Base-by-base conservation (phyloP, 1,140 invertebrate genomes). In the Neocloeon triangulifer region DNA sequence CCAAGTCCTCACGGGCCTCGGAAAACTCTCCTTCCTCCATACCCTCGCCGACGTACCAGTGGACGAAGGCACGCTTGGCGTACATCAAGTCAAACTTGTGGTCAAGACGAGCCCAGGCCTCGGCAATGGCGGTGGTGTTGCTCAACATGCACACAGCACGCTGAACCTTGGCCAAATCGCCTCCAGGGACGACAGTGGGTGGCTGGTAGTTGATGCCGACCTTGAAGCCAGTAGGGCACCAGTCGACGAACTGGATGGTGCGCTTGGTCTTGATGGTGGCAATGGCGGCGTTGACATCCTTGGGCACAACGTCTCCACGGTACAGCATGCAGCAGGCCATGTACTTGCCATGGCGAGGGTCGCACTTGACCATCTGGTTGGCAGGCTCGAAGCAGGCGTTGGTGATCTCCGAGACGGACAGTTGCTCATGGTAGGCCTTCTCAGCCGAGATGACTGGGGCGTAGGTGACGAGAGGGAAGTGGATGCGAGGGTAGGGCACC, bases 351-450 rank as follows among this genome's bases (percentile, higher is more conserved):
- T 79, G 72, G 42, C 78, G 64, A 7, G 81, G 80, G 50, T 85
- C 78, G 52, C 80, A 85, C 52, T 85, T 86, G n/a, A 86, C 79
- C 81, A 86, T 84, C 61, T 85, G 80, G 58, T 82, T 86, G 43
- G 71, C 69, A 21, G 78, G 73, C 51, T 85, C 79, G 53, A 86
- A 86, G 53, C 77, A 82, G n/a, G 76, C 71, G 50, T 74, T 81
- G 45, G 81, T 86, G 45, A 86, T 84, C 50, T 86, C 80, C 19
- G 72, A 67, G n/a, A 86, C 73, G 6, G 69, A 73, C 36, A 78
- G 54, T 44, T 74, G 69, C 48, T 81, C 76, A 50, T 81, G 76
- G 58, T 78, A 77, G n/a, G 79, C 77, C 55, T 80, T 81, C 49
- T 81, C 79, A 31, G 75, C 70, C 1, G 73, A 77, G 48, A 84